Evolutionary conservation across 1,140 invertebrate genomes (phyloP).

Genomic region (Scaptomyza pallida): DNA sequence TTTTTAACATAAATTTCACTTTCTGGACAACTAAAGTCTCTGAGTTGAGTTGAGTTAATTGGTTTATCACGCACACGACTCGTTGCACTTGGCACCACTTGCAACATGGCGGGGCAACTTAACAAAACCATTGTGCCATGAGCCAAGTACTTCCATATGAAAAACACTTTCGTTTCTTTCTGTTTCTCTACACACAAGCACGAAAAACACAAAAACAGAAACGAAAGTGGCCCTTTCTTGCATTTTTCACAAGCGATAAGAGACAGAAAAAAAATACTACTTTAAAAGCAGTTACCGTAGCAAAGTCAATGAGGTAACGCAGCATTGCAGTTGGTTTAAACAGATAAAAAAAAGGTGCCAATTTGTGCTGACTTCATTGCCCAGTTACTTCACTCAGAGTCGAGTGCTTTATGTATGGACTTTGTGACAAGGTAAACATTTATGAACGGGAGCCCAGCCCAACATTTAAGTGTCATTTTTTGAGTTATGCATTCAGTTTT

Average conservation of each 20-base stretch:
- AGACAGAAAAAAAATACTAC: too few relatives aligned
- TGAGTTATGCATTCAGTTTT: background rate
- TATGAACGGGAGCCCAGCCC: background rate
- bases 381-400: background rate
- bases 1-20: slow-evolving; percentile 63
- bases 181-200: background rate
- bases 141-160: slow-evolving; percentile 42
- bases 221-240: slow-evolving; percentile 59
- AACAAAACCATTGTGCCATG: slow-evolving; percentile 14
- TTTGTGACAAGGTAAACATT: background rate
- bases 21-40: slow-evolving; percentile 22
- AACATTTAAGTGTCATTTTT: background rate
- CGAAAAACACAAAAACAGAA: slow-evolving; percentile 43
- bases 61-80: slow-evolving; percentile 74
- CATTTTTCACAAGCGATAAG: slow-evolving; percentile 37
- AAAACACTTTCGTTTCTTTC: slow-evolving; percentile 72
- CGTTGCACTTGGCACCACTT: slow-evolving; percentile 64
- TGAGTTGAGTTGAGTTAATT: slow-evolving; percentile 58
- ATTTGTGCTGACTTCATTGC: slow-evolving; percentile 13
- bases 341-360: slow-evolving; percentile 18
- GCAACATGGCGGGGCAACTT: slow-evolving; percentile 12
- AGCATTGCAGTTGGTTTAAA: background rate
- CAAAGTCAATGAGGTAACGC: slow-evolving; percentile 13
- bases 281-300: background rate
- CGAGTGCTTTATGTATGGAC: background rate